These are phyloP conservation scores for Lepidocolaptes lacrymiger DNA, from an alignment of 2,797 vertebrate species.

Conservation along the genomic window DNA sequence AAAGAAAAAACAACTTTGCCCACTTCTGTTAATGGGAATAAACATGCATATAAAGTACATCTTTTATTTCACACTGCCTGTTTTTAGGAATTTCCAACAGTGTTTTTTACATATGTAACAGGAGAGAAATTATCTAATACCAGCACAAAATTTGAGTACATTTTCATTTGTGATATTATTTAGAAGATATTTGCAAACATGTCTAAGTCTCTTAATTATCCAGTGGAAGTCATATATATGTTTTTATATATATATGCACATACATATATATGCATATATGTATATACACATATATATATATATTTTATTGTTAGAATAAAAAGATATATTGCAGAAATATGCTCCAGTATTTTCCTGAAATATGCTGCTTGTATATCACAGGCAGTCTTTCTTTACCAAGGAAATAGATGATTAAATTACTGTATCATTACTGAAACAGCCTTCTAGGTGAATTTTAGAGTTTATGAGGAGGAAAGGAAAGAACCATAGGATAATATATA, in stretches of 20 bases:
- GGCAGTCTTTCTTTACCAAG: neutral
- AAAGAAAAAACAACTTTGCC: neutral
- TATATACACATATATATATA: too few relatives aligned
- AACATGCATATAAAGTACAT: neutral
- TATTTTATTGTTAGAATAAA: neutral
- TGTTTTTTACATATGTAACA: neutral
- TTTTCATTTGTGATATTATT: neutral
- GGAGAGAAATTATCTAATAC: neutral
- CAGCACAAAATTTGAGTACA: neutral
- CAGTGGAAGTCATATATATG: neutral
- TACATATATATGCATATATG: too few relatives aligned
- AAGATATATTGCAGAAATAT: neutral
- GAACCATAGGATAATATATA: neutral
- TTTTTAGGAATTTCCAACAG: neutral
- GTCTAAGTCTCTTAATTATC: neutral
- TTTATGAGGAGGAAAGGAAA: neutral
- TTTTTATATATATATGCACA: neutral
- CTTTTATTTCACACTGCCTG: neutral
- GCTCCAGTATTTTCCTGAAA: neutral
- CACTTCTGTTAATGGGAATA: neutral
- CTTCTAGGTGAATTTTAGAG: neutral
- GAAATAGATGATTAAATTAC: neutral
- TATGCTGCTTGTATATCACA: neutral
- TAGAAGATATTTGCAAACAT: neutral
- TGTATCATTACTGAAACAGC: neutral